These are phyloP conservation scores for Cydia pomonella DNA, from an alignment of 1,140 invertebrate genomes.

Conservation along the genomic window DNA sequence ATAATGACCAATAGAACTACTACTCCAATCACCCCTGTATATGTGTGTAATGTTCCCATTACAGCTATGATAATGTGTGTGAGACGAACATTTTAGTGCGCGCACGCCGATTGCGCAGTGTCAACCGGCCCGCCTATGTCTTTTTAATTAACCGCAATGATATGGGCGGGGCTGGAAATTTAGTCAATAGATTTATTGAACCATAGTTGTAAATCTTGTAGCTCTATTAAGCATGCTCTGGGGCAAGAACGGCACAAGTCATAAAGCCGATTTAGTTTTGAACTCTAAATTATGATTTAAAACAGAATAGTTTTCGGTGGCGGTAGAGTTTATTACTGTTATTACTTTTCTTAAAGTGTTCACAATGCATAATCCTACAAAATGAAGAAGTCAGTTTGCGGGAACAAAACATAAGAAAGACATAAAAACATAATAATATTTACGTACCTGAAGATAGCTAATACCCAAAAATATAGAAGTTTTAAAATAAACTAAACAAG, in stretches of 20 bases:
- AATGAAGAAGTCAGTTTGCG: too few species aligned
- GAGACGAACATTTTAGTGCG: slow-evolving; percentile 12
- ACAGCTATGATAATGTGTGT: slow-evolving; percentile 7
- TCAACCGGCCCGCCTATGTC: slow-evolving; percentile 25
- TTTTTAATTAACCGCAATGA: slow-evolving; percentile 28
- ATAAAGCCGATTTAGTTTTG: neutral
- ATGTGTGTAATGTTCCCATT: neutral
- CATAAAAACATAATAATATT: too few species aligned
- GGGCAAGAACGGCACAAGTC: neutral
- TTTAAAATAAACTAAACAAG: too few species aligned
- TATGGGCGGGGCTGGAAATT: slow-evolving; percentile 17
- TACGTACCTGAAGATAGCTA: too few species aligned
- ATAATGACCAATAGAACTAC: neutral
- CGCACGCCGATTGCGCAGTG: slow-evolving; percentile 12
- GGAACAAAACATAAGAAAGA: too few species aligned
- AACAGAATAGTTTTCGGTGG: too few species aligned
- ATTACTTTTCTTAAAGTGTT: too few species aligned
- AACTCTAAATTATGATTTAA: neutral
- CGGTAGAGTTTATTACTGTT: too few species aligned
- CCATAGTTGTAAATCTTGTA: slow-evolving; percentile 14
- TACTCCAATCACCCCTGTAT: neutral
- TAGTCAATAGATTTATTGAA: slow-evolving; percentile 5
- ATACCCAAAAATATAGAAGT: too few species aligned
- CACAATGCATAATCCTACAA: too few species aligned
- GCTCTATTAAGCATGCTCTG: neutral